Base-by-base conservation (phyloP, 2,113 vertebrate genomes). In the Ellobius talpinus region DNA sequence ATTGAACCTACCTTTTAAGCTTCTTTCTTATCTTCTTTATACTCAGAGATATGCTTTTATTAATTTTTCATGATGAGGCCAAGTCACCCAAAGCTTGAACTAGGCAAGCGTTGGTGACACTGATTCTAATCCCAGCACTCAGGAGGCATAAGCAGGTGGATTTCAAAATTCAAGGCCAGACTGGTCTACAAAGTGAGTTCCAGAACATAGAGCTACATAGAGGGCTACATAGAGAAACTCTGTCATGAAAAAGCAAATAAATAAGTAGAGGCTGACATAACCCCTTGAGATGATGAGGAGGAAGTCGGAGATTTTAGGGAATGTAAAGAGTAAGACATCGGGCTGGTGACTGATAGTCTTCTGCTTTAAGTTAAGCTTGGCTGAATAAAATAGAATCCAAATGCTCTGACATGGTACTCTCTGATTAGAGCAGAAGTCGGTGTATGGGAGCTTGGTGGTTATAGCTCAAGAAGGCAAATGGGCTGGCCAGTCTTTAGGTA, bases 11-110 rank as follows among this genome's bases (percentile, higher is more conserved):
- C 39, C 39, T 14, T 45, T 89, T 89, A 95, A 89, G 55, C 68
- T 74, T 93, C 0, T 87, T 90, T 94, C 84, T 87, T 97, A 45
- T 58, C n/a, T 94, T 96, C 52, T 94, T 94, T 13, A 68, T 92
- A 63, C 26, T 93, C 65, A 89, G 7, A 86, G 65, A 74, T 47
- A 55, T 90, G 61, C 77, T 96, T 94, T 96, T 93, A 95, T n/a
- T 36, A 94, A 74, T 93, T 29, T 36, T 87, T 47, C 39, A 8
- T 47, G 68, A 93, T 81, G 78, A 95, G 82, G 55, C 55, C 68
- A 96, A 2, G 16, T 96, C 91, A 84, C 11, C 66, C 24, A 33
- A 36, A 92, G 61, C 36, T 73, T 39, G 70, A 73, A 73, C 21
- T 39, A 73, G 70, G n/a, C 19, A 23, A 19, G n/a, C 4, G 19